phyloP scores from a whole-genome alignment of 2,797 vertebrate genomes.

The Sebastes trivittatus region DNA sequence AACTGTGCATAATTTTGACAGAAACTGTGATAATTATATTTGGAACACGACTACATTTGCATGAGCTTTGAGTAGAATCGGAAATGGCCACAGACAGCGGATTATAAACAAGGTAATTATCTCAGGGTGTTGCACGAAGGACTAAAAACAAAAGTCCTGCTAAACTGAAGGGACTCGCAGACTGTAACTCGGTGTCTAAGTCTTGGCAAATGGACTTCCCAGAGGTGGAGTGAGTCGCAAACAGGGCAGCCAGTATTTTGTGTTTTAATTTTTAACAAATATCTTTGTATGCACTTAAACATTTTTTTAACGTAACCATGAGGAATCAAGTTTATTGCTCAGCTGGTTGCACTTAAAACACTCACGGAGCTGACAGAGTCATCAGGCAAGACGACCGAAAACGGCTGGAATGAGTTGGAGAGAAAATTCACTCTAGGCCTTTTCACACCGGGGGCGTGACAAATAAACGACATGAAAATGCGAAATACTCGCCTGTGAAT shows the following conservation, averaged over 20 bases:
- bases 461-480: too few relatives aligned
- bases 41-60: conserved; percentile 45
- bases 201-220: conserved; percentile 15
- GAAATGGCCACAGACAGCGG: conserved; percentile 24
- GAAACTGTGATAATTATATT: conserved; percentile 58
- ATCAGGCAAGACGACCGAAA: conserved; percentile 3
- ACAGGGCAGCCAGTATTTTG: not conserved
- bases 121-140: conserved; percentile 33
- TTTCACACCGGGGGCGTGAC: too few relatives aligned
- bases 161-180: not conserved
- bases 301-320: not conserved
- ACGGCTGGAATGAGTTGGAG: not conserved
- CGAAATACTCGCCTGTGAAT: too few relatives aligned
- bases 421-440: not conserved
- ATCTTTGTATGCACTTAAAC: not conserved
- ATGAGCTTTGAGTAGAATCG: conserved; percentile 47
- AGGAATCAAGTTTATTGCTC: conserved; percentile 12
- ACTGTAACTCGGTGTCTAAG: not conserved
- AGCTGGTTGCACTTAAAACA: conserved; percentile 6
- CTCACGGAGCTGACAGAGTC: conserved; percentile 7
- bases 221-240: not conserved
- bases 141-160: conserved; percentile 9
- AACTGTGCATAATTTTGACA: conserved; percentile 42
- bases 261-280: conserved; percentile 1
- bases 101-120: conserved; percentile 61